Conservation (phyloP, 2,888 invertebrate species). For the Drosophila greeni region DNA sequence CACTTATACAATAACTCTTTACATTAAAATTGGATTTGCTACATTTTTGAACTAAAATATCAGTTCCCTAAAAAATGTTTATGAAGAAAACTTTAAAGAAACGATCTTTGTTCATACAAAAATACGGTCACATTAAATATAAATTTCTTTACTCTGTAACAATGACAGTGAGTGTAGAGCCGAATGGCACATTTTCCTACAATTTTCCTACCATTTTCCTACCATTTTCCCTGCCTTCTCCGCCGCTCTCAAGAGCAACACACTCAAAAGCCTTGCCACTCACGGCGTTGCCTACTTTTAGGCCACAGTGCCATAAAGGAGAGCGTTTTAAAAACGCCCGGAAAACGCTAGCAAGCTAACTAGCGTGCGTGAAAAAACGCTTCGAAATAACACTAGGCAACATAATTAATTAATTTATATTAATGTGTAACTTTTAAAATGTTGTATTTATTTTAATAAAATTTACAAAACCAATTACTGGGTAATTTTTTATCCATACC, state of each 20-base stretch:
- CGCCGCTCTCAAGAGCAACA: constrained; percentile 34
- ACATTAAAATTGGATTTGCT: too few relatives aligned
- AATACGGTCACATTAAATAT: neutral
- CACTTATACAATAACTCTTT: neutral
- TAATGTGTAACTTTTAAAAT: too few relatives aligned
- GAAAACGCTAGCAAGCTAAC: constrained; percentile 7
- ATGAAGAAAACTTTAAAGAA: too few relatives aligned
- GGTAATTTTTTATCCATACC: neutral
- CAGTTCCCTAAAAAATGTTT: too few relatives aligned
- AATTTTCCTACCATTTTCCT: constrained; percentile 5
- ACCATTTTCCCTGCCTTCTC: constrained; percentile 1
- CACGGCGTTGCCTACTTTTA: constrained; percentile 22
- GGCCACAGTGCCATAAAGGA: constrained; percentile 4
- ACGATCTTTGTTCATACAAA: too few relatives aligned
- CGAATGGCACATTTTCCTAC: neutral
- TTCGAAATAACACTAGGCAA: constrained; percentile 12
- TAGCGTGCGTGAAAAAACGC: neutral
- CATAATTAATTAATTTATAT: neutral
- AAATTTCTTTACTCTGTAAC: neutral
- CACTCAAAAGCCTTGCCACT: constrained; percentile 28
- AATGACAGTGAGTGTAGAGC: neutral
- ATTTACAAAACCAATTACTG: neutral
- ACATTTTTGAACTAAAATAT: too few relatives aligned
- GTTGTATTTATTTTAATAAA: neutral
- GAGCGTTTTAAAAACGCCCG: constrained; percentile 4